phyloP scores from a whole-genome alignment of 2,797 vertebrate genomes.

The Borostomias antarcticus region DNA sequence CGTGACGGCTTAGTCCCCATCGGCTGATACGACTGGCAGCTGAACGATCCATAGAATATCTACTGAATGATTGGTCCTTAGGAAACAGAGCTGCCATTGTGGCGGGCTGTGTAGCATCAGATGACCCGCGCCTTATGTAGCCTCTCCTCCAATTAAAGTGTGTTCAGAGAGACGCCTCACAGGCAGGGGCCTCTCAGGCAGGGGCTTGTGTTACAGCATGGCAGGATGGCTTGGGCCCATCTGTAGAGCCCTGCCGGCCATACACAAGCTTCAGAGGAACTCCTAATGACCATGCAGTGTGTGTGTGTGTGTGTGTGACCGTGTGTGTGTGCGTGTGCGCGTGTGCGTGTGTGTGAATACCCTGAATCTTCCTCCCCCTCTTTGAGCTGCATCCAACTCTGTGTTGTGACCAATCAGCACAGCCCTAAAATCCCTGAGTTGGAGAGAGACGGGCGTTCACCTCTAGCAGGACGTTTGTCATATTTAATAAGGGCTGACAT shows the following conservation, averaged over 20 bases:
- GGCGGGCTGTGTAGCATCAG: slow-evolving; percentile 24
- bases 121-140: slow-evolving; percentile 52
- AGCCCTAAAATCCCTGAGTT: slow-evolving; percentile 20
- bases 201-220: slow-evolving; percentile 46
- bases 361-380: no score
- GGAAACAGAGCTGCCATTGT: slow-evolving; percentile 50
- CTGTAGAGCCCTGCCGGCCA: slow-evolving; percentile 39
- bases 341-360: no score
- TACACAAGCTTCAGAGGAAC: slow-evolving; percentile 21
- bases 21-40: slow-evolving; percentile 3
- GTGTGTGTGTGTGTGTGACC: slow-evolving; percentile 32
- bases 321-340: no score
- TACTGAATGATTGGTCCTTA: slow-evolving; percentile 20
- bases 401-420: slow-evolving; percentile 33
- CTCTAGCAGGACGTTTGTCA: slow-evolving; percentile 56
- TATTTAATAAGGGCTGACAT: slow-evolving; percentile 67
- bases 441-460: slow-evolving; percentile 26
- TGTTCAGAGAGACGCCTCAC: slow-evolving; percentile 39
- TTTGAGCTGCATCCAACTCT: slow-evolving; percentile 46
- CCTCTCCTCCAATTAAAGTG: slow-evolving; percentile 56
- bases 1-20: not conserved
- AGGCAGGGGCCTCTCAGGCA: no score
- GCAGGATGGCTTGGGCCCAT: slow-evolving; percentile 28
- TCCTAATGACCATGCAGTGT: slow-evolving; percentile 40
- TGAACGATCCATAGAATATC: slow-evolving; percentile 35